phyloP scores from a whole-genome alignment of 2,113 vertebrate species.

The Tricholaema leucomelas region DNA sequence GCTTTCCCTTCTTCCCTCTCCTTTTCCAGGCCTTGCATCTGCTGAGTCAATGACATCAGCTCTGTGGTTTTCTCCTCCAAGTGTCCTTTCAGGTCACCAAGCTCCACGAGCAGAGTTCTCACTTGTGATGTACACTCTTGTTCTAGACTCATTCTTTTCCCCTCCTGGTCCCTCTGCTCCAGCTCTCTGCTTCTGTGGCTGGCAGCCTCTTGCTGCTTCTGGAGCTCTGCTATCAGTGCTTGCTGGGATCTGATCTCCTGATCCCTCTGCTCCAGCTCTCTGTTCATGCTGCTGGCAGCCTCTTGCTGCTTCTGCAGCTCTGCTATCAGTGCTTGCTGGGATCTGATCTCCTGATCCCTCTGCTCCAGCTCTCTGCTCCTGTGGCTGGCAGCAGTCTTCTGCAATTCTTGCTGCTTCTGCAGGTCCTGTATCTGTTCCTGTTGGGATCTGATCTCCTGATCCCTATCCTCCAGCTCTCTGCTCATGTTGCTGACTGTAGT shows the following conservation, averaged over 20 bases:
- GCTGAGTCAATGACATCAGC: constrained; percentile 55
- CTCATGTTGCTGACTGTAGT: neutral
- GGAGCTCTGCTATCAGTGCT: no score
- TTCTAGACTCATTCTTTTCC: constrained; percentile 65
- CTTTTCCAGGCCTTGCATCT: constrained; percentile 44
- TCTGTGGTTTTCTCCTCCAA: constrained; percentile 65
- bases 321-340: neutral
- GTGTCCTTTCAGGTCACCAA: constrained; percentile 62
- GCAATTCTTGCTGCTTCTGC: neutral
- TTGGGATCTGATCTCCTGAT: neutral
- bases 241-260: no score
- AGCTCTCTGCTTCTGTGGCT: neutral
- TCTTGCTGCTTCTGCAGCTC: neutral
- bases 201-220: no score
- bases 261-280: no score
- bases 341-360: no score
- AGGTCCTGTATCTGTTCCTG: neutral
- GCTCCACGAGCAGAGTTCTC: constrained; percentile 65
- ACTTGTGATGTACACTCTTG: constrained; percentile 61
- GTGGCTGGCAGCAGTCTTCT: neutral
- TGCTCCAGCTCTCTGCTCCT: no score
- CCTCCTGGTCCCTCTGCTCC: neutral
- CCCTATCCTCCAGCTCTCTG: neutral
- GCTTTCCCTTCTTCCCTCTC: constrained; percentile 45
- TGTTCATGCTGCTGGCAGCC: no score